Percentiles rank a stretch among this genome's conserved stretches.
Conservation (phyloP, 2,113 vertebrate species). For the Uria aalge region DNA sequence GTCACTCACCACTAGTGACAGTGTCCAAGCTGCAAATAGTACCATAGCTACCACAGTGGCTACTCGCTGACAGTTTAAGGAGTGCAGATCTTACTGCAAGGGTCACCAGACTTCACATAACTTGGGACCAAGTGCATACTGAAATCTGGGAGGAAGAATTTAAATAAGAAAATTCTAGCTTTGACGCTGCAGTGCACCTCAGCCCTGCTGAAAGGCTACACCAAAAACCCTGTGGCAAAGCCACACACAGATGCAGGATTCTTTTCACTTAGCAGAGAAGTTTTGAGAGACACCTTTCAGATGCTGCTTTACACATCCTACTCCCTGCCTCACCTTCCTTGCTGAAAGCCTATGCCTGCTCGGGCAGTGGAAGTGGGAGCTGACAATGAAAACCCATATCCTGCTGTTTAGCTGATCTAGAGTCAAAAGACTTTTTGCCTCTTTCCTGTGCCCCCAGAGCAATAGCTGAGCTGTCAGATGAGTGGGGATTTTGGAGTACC, state of each 20-base stretch:
- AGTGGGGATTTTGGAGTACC: background rate
- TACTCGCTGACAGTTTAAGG: background rate
- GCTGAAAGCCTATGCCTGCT: background rate
- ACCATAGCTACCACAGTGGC: too few relatives aligned
- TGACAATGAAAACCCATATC: background rate
- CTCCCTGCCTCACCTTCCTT: background rate
- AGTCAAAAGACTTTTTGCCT: background rate
- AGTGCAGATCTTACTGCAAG: background rate
- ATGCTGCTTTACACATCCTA: background rate
- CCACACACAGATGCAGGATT: accelerated
- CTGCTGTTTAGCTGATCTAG: background rate
- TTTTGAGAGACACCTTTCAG: background rate
- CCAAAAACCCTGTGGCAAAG: background rate
- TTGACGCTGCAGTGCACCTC: background rate
- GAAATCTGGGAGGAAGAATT: background rate
- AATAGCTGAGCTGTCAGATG: background rate
- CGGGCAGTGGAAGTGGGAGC: background rate
- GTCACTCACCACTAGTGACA: too few relatives aligned
- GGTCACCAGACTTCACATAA: background rate
- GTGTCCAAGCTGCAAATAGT: background rate
- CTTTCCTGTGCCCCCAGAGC: background rate
- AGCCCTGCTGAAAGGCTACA: background rate
- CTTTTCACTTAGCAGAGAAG: background rate
- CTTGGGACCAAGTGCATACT: background rate
- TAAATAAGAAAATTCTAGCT: background rate